Conservation (phyloP, 2,888 invertebrate genomes). For the Drosophila macrospina region DNA sequence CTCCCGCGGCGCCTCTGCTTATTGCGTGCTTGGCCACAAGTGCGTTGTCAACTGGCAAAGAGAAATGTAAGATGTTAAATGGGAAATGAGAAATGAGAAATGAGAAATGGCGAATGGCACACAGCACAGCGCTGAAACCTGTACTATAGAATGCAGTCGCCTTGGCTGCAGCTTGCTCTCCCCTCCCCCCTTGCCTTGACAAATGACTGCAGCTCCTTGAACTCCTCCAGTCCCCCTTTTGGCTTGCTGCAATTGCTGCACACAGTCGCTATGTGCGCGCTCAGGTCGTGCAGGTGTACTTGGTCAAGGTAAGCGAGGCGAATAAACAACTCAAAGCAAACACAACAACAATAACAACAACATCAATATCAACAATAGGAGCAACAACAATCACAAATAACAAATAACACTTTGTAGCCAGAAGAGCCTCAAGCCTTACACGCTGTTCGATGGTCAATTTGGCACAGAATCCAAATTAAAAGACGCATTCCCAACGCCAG, state of each 20-base stretch:
- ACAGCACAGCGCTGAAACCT: conserved; percentile 28
- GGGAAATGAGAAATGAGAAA: conserved; percentile 1
- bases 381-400: not conserved
- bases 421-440: conserved; percentile 6
- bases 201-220: conserved; percentile 4
- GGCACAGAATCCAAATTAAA: conserved; percentile 44
- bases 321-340: conserved; percentile 14
- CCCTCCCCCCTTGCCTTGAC: not conserved
- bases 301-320: conserved; percentile 71
- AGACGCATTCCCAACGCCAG: conserved; percentile 30
- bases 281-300: conserved; percentile 51
- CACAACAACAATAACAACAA: conserved; percentile 11
- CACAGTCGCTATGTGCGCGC: conserved; percentile 2
- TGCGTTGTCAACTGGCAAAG: conserved; percentile 29
- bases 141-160: conserved; percentile 35
- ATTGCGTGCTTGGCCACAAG: conserved; percentile 22
- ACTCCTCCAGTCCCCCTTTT: not conserved
- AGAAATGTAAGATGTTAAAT: conserved; percentile 21
- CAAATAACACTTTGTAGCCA: conserved; percentile 5
- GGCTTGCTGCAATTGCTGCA: not conserved
- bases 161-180: conserved; percentile 13
- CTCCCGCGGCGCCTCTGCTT: not conserved
- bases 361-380: conserved; percentile 30
- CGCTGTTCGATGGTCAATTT: conserved; percentile 33
- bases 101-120: not conserved